Conservation (phyloP, 2,888 invertebrate genomes). For the Nephrotoma flavescens region DNA sequence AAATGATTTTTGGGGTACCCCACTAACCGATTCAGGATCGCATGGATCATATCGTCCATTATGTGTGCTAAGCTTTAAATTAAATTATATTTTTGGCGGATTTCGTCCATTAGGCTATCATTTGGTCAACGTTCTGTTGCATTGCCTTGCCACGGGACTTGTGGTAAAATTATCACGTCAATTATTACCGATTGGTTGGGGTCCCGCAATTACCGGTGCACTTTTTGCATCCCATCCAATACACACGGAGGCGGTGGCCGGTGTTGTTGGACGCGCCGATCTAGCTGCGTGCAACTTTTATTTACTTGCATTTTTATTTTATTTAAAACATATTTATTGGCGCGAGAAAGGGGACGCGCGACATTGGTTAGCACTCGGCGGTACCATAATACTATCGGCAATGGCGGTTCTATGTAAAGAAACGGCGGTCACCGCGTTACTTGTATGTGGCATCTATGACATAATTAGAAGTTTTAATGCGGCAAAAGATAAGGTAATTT, state of each 20-base stretch:
- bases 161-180: conserved; percentile 64
- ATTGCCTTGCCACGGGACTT: conserved; percentile 69
- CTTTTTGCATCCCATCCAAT: conserved; percentile 91
- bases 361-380: conserved; percentile 44
- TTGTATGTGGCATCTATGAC: conserved; percentile 82
- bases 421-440: conserved; percentile 83
- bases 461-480: conserved; percentile 40
- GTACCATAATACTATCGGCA: conserved; percentile 48
- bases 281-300: conserved; percentile 83
- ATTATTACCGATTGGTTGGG: conserved; percentile 51
- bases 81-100: conserved; percentile 65
- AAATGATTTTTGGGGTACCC: conserved; percentile 98
- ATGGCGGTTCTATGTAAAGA: conserved; percentile 89
- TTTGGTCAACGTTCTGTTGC: conserved; percentile 70
- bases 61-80: conserved; percentile 74
- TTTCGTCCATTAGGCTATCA: conserved; percentile 75
- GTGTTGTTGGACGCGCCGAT: conserved; percentile 90
- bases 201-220: conserved; percentile 61
- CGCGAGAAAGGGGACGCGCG: conserved; percentile 36
- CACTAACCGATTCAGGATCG: conserved; percentile 79
- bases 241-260: conserved; percentile 93
- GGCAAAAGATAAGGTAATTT: conserved; percentile 38
- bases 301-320: conserved; percentile 72
- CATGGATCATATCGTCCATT: conserved; percentile 95
- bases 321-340: conserved; percentile 60